Base-by-base conservation (phyloP, 2,888 invertebrate species). In the Rosalia funebris region DNA sequence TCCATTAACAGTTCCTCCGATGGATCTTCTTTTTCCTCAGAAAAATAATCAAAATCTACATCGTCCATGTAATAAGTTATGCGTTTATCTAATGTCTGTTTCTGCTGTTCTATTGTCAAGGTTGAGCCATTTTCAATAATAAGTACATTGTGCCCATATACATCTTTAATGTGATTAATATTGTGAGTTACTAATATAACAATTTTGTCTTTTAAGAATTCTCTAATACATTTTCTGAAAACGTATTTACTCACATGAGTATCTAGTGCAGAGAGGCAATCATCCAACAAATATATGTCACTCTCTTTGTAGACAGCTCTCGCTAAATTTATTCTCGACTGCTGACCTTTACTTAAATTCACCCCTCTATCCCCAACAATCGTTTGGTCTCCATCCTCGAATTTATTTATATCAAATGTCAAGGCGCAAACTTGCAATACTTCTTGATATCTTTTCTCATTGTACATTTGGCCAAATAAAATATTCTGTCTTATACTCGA, bases 341-440 rank as follows among this genome's bases (percentile, higher is more conserved):
- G 75, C 55, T 77, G 89, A 14, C 88, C 88, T 46, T 88, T 88
- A 72, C 87, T 87, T 46, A 89, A 76, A 65, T 85, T 85, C 5
- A 87, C 83, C 2, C 89, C 89, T 50, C 86, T 81, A 66, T 89
- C 88, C 1, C 89, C 88, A 1, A 89, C 85, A 41, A 87, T 73
- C 0, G 88, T 89, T 75, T 69, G 66, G 57, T 82, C 82, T 0
- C 77, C 77, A 19, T 76, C 62, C 7, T 76, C 70, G 41, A 81
- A 71, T 4, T 69, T 65, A 7, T 71, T 80, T 54, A 89, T 76
- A 73, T 89, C 89, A 70, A 78, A 72, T 46, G 80, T 77, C 45
- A 86, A 73, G 11, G 84, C 82, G 66, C 85, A 85, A 1, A 82
- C 82, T 1, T 68, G 65, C 34, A 82, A 62, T 0, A 81, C 76